Evolutionary conservation across 2,113 vertebrate species (phyloP).

Genomic region (Mustelus asterias): DNA sequence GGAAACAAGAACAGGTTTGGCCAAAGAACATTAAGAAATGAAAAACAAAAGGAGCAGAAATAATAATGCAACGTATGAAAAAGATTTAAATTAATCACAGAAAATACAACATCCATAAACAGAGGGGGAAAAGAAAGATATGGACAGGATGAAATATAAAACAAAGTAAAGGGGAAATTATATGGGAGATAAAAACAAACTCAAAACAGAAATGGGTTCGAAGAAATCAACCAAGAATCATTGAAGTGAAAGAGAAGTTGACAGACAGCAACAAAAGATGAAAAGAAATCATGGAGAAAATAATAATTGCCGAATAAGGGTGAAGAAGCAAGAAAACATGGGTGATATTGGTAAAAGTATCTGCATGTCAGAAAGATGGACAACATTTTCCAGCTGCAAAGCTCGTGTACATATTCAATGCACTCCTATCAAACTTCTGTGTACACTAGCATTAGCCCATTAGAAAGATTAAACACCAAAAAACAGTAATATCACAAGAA

Average conservation of each 20-base stretch:
- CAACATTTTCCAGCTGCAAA: not conserved
- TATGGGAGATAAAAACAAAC: not conserved
- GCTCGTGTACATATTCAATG: not conserved
- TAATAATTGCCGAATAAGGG: not conserved
- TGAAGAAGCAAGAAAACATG: not conserved
- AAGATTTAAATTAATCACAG: not conserved
- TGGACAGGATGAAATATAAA: not conserved
- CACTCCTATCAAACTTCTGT: not conserved
- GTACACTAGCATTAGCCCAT: not conserved
- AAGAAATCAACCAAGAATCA: not conserved
- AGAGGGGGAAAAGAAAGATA: not conserved
- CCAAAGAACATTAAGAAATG: slow-evolving; percentile 28
- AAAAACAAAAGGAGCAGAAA: not conserved
- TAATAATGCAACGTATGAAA: not conserved
- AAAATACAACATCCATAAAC: not conserved
- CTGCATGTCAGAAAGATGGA: not conserved
- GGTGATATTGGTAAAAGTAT: not conserved
- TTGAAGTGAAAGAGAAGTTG: not conserved
- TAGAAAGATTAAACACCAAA: not conserved
- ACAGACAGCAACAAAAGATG: not conserved
- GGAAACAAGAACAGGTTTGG: not conserved
- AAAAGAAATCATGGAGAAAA: not conserved
- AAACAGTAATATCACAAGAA: not conserved
- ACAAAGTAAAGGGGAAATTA: not conserved
- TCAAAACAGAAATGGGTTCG: not conserved